These are phyloP conservation scores for Hirtodrosophila cameraria DNA, from an alignment of 2,888 invertebrate species.

Conservation along the genomic window DNA sequence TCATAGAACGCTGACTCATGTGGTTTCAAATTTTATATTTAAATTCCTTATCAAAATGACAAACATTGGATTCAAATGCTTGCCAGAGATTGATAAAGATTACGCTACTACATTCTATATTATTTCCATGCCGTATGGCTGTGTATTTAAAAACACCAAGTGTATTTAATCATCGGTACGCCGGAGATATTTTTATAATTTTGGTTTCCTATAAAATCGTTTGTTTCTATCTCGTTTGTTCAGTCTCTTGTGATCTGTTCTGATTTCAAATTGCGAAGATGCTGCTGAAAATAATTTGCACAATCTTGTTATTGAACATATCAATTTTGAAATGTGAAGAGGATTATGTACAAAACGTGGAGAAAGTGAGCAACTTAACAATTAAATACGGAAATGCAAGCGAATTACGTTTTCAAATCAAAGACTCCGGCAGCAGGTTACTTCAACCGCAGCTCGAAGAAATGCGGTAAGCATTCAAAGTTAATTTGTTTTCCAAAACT, in stretches of 20 bases:
- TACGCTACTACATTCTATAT: no score
- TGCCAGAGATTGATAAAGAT: no score
- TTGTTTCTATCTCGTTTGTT: background rate
- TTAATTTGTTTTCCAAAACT: background rate
- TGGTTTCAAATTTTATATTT: no score
- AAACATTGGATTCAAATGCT: no score
- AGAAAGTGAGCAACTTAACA: slow-evolving; percentile 15
- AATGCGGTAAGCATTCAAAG: slow-evolving; percentile 13
- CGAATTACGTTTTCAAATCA: slow-evolving; percentile 24
- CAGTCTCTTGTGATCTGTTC: slow-evolving; percentile 6
- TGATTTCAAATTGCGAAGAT: slow-evolving; percentile 4
- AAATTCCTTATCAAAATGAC: no score
- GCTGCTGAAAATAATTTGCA: background rate
- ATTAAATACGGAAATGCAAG: slow-evolving; percentile 20
- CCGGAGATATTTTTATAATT: no score
- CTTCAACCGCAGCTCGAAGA: slow-evolving; percentile 13
- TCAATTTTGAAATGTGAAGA: background rate
- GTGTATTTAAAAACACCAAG: no score
- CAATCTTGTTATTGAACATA: slow-evolving; percentile 1
- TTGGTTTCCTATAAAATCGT: background rate
- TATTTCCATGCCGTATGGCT: no score
- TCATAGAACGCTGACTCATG: no score
- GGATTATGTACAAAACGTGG: background rate
- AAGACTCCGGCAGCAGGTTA: background rate
- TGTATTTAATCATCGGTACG: no score